Evolutionary conservation across 2,113 vertebrate species (phyloP).

Genomic region (Ophiodon elongatus): DNA sequence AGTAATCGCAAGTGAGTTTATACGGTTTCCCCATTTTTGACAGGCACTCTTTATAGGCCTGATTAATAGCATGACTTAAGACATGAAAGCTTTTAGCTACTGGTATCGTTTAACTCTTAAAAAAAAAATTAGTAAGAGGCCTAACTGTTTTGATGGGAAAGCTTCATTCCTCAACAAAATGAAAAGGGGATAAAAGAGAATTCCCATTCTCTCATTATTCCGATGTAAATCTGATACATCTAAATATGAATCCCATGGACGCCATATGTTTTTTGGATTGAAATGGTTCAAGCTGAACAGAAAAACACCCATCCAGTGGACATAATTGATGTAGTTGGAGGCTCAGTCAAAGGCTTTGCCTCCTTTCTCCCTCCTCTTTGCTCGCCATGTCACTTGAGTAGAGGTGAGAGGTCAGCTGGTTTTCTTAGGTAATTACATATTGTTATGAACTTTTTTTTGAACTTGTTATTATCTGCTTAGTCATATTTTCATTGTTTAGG

Average conservation of each 20-base stretch:
- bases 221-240: conserved; percentile 77
- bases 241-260: conserved; percentile 81
- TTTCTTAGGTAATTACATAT: conserved; percentile 52
- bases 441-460: conserved; percentile 25
- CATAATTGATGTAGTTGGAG: conserved; percentile 77
- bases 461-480: conserved; percentile 11
- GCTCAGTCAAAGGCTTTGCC: conserved; percentile 57
- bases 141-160: conserved; percentile 46
- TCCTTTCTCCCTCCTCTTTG: conserved; percentile 46
- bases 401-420: conserved; percentile 8
- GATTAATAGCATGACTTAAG: conserved; percentile 26
- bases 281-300: conserved; percentile 71
- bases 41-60: conserved; percentile 21
- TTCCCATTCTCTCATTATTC: conserved; percentile 70
- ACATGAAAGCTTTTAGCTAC: conserved; percentile 34
- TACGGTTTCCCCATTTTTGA: conserved; percentile 27
- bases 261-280: conserved; percentile 82
- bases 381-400: conserved; percentile 38
- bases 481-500: conserved; percentile 13
- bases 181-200: conserved; percentile 40
- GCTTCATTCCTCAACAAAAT: conserved; percentile 25
- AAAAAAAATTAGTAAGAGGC: conserved; percentile 32
- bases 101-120: conserved; percentile 41
- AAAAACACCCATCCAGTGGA: conserved; percentile 74
- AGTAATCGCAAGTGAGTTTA: conserved; percentile 8